Base-by-base conservation (phyloP, 2,888 invertebrate species). In the Brachyptera risi region DNA sequence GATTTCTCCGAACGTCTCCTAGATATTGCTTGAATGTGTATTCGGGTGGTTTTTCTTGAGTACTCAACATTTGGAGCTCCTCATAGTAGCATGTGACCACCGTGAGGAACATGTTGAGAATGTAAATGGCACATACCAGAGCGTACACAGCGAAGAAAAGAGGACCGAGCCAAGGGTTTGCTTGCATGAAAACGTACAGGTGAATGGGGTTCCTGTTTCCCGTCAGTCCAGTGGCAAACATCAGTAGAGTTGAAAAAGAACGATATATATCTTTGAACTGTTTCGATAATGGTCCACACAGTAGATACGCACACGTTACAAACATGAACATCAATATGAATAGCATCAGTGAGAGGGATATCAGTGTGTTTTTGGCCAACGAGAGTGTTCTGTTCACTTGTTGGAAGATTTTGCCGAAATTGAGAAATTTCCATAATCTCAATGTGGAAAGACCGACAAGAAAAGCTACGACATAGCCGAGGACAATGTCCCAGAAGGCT, bases 351-450 rank as follows among this genome's bases (percentile, higher is more conserved):
- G 47, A 27, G 11, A 59, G 38, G n/a, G 24, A 23, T 3, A 37
- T 4, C 2, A 62, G 19, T 15, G 56, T 9, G 9, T 35, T 17
- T 15, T 24, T 15, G n/a, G 59, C 60, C 1, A 7, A 7, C 2
- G 51, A 5, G 31, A 62, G 19, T 2, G 56, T 59, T 4, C n/a
- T 27, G 21, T 62, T 56, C 26, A 62, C 24, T 7, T 24, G 24
- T 5, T 24, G 62, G 31, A 63, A 63, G 11, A 49, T 31, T 3
- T 9, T 19, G 9, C 42, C 47, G 27, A 60, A 60, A 2, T 37
- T 38, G 13, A 63, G 63, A 1, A 63, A 26, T 26, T 60, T 63
- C 63, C 63, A 63, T 15, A 60, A 35, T 24, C 63, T 40, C 5
- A 23, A 19, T 15, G 63, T 60, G 13, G 59, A 59, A 2, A 56